These are phyloP conservation scores for Neopelma chrysocephalum DNA, from an alignment of 2,797 vertebrate genomes.

Conservation along the genomic window DNA sequence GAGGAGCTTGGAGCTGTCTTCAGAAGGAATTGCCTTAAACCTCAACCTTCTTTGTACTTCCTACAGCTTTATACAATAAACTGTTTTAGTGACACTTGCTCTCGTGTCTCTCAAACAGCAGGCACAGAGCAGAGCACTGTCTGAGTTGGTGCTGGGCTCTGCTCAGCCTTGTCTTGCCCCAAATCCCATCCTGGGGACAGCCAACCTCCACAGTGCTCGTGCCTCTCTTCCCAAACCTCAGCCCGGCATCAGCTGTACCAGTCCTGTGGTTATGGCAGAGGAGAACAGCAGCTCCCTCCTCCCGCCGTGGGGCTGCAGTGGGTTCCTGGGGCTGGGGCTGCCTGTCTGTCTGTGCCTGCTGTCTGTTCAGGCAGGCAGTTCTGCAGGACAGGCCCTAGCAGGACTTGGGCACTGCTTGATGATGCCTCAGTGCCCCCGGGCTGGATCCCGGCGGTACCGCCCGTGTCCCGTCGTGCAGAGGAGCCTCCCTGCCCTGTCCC, in stretches of 20 bases:
- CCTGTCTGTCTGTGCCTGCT: background rate
- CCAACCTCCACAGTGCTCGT: rapidly evolving
- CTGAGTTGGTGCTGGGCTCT: background rate
- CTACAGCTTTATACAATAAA: constrained; percentile 72
- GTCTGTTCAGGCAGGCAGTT: background rate
- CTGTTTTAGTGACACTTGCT: background rate
- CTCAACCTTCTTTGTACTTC: constrained; percentile 12
- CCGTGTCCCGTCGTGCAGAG: rapidly evolving
- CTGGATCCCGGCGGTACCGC: rapidly evolving
- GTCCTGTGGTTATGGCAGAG: background rate
- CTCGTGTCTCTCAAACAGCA: background rate
- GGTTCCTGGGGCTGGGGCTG: background rate
- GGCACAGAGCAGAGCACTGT: background rate
- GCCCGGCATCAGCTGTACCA: background rate
- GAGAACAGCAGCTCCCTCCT: background rate
- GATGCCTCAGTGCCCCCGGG: background rate
- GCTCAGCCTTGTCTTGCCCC: background rate
- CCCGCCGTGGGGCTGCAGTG: background rate
- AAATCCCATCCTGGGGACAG: rapidly evolving
- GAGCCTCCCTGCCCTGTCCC: background rate
- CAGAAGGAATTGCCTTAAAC: background rate
- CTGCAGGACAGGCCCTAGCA: background rate
- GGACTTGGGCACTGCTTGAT: rapidly evolving
- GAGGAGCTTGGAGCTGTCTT: constrained; percentile 17
- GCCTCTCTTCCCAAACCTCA: background rate